Evolutionary conservation across 2,888 invertebrate species (phyloP).

Genomic region (Sclerodermus sp.): DNA sequence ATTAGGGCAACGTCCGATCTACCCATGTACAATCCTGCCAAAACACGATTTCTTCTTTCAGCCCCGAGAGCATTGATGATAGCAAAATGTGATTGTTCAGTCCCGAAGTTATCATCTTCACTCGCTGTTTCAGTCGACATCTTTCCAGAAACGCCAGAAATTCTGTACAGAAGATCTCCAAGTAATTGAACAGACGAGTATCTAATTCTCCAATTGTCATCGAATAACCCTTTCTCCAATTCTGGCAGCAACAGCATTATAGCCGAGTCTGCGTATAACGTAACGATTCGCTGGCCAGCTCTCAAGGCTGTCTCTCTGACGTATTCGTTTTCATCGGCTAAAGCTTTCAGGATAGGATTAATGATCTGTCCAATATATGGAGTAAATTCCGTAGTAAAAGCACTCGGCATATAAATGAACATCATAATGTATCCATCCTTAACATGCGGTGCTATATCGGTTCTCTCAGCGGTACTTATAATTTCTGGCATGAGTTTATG

Average conservation of each 20-base stretch:
- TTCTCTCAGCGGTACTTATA: conserved; percentile 88
- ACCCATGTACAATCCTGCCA: conserved; percentile 96
- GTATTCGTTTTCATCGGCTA: conserved; percentile 99
- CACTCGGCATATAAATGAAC: conserved; percentile 99
- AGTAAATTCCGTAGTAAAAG: conserved; percentile 93
- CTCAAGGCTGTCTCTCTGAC: conserved; percentile 95
- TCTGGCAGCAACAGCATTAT: conserved; percentile 91
- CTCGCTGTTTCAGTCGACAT: conserved; percentile 98
- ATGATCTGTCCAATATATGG: conserved; percentile 96
- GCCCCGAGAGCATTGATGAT: conserved; percentile 87
- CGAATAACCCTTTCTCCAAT: conserved; percentile 89
- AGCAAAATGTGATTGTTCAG: conserved; percentile 90
- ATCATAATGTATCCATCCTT: conserved; percentile 99
- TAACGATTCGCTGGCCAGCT: conserved; percentile 96
- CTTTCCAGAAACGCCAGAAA: conserved; percentile 97
- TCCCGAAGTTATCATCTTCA: conserved; percentile 99
- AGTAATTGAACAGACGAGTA: conserved; percentile 89
- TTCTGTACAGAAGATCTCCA: conserved; percentile 92
- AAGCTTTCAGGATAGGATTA: conserved; percentile 93
- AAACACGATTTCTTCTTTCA: conserved; percentile 87
- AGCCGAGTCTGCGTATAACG: conserved; percentile 93
- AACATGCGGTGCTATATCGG: conserved; percentile 93
- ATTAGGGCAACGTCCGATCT: conserved; percentile 94
- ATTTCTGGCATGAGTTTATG: conserved; percentile 97
- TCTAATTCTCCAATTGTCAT: conserved; percentile 98